A percentile compares a stretch with the other conserved stretches of the same genome.
Conservation (phyloP, 2,113 vertebrate species). For the Dendropsophus ebraccatus region DNA sequence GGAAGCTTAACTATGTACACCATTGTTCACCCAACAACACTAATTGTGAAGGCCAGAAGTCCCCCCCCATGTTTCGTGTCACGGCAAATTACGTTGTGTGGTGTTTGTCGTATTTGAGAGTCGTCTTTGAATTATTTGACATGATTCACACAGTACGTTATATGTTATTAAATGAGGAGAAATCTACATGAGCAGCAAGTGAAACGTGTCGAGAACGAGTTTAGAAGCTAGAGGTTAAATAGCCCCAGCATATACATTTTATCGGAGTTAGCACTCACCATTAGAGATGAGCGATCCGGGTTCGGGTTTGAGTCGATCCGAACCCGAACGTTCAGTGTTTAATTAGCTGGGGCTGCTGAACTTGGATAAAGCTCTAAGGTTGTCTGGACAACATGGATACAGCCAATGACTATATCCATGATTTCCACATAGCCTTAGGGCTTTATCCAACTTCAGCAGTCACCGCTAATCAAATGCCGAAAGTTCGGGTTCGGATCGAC, state of each 20-base stretch:
- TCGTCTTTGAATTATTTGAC: not conserved
- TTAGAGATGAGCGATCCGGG: too few relatives aligned
- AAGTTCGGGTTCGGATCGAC: too few relatives aligned
- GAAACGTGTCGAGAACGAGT: not conserved
- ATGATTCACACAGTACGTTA: not conserved
- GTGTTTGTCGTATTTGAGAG: not conserved
- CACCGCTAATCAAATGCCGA: too few relatives aligned
- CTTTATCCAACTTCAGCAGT: too few relatives aligned
- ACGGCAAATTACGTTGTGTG: not conserved
- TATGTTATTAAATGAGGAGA: not conserved
- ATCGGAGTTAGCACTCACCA: not conserved
- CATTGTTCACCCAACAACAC: conserved; percentile 3
- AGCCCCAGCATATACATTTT: not conserved
- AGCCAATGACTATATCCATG: too few relatives aligned
- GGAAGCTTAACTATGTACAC: conserved; percentile 18
- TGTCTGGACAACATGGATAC: too few relatives aligned
- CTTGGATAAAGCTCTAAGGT: too few relatives aligned
- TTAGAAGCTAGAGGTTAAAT: not conserved
- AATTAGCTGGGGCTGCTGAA: too few relatives aligned
- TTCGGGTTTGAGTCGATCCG: too few relatives aligned
- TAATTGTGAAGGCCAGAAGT: conserved; percentile 32
- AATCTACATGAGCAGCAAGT: not conserved
- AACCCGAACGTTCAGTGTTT: too few relatives aligned
- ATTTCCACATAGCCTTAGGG: too few relatives aligned
- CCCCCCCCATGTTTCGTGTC: not conserved